Base-by-base conservation (phyloP, 2,888 invertebrate genomes). In the Amphimallon solstitiale region DNA sequence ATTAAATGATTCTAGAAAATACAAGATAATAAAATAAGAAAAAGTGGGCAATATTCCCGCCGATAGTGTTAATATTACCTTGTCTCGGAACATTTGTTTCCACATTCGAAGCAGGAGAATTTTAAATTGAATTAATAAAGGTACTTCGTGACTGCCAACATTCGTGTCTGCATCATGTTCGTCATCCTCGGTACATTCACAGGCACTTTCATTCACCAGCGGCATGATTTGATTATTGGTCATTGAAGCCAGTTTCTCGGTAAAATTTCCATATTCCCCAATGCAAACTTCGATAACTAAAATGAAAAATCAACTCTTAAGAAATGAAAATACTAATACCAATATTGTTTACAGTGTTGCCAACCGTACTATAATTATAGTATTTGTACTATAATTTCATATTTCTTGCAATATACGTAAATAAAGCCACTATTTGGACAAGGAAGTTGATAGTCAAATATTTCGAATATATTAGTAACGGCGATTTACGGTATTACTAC, bases 201-300 rank as follows among this genome's bases (percentile, higher is more conserved):
- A 19, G 7, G 14, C 10, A 59, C 29, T 59, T 34, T 59, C 56
- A 29, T n/a, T 29, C n/a, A n/a, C n/a, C 9, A n/a, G 6, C 29
- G 15, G 19, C 7, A 29, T 45, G 15, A 38, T 23, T 29, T 56
- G 56, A 77, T 92, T 90, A 56, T 90, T 90, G 0, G 91, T 85
- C 0, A 86, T 86, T 3, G 86, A 78, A 0, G 91, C 87, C 90
- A 94, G 90, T 74, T 82, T 84, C 15, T 92, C 90, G 1, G 88
- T 85, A 73, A 87, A 88, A 10, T 87, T 85, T 0, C 94, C 94
- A 75, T 94, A 94, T 81, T 94, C 94, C 0, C 90, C 90, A 65
- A 90, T 89, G 1, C 92, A 90, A 4, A 93, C 90, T 84, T 94
- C 94, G 70, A 94, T 90, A 63, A 93, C 93, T 92, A 77, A 2